Evolutionary conservation across 1,140 invertebrate species (phyloP).

Genomic region (Neomicropteryx cornuta): DNA sequence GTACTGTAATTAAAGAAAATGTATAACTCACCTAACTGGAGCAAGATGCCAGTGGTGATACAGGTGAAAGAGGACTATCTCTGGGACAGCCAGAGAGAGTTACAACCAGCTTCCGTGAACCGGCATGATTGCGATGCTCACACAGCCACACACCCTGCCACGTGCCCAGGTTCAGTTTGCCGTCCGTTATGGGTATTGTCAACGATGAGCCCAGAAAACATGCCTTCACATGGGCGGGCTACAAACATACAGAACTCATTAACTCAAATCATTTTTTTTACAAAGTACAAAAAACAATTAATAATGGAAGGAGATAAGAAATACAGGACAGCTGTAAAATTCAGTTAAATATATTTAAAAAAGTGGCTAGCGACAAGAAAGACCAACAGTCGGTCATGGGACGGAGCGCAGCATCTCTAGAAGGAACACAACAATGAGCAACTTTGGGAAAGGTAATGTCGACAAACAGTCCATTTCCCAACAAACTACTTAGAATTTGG

Average conservation of each 20-base stretch:
- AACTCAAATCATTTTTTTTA: slow-evolving; percentile 8
- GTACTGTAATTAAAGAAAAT: no score
- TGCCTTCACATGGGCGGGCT: slow-evolving; percentile 96
- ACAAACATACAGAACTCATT: slow-evolving; percentile 28
- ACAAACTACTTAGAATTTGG: no score
- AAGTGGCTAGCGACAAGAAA: no score
- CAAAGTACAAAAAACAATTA: not conserved
- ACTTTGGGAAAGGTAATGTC: no score
- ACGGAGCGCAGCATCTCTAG: no score
- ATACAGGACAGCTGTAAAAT: slow-evolving; percentile 3
- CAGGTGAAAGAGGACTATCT: slow-evolving; percentile 69
- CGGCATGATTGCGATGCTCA: slow-evolving; percentile 92
- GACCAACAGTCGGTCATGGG: no score
- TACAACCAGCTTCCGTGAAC: slow-evolving; percentile 81
- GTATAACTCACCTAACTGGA: slow-evolving; percentile 91
- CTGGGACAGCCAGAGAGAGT: slow-evolving; percentile 82
- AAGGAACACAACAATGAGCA: no score
- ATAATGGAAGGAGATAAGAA: slow-evolving; percentile 1
- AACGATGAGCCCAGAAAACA: slow-evolving; percentile 91
- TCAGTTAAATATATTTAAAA: no score
- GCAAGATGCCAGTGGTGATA: slow-evolving; percentile 77
- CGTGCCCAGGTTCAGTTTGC: slow-evolving; percentile 86
- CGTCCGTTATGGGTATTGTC: slow-evolving; percentile 91
- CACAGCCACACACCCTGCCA: slow-evolving; percentile 98
- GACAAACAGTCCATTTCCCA: no score